Evolutionary conservation across 2,797 vertebrate species (phyloP).

Genomic region (Poecilia wingei): DNA sequence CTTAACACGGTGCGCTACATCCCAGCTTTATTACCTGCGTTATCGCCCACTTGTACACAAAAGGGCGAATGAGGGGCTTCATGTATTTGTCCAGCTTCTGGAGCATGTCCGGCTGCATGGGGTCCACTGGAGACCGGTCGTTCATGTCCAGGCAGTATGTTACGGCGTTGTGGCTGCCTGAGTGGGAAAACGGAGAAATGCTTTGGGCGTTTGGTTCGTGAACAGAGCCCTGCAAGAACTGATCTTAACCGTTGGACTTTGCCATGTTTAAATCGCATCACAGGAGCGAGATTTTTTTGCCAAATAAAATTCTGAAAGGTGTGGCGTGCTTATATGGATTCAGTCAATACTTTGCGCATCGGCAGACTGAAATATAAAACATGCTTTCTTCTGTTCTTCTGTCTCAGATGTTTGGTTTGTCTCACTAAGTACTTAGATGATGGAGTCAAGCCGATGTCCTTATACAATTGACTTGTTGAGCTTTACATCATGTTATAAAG

Average conservation of each 20-base stretch:
- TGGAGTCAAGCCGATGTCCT: neutral
- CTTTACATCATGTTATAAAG: no score
- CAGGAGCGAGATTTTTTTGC: neutral
- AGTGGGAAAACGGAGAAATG: slow-evolving; percentile 5
- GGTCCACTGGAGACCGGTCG: slow-evolving; percentile 84
- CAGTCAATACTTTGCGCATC: neutral
- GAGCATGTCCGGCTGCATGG: slow-evolving; percentile 84
- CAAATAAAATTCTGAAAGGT: neutral
- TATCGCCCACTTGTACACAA: slow-evolving; percentile 91
- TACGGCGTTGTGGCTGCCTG: slow-evolving; percentile 94
- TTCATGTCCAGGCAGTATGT: slow-evolving; percentile 91
- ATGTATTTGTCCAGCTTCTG: slow-evolving; percentile 84
- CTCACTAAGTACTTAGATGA: neutral
- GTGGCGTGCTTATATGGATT: neutral
- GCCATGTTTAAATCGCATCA: neutral
- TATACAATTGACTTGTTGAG: neutral
- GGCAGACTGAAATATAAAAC: neutral
- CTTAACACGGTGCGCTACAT: neutral
- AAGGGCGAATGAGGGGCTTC: slow-evolving; percentile 87
- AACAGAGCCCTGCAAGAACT: neutral
- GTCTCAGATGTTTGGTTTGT: neutral
- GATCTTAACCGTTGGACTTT: neutral
- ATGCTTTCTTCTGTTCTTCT: neutral
- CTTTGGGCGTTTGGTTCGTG: neutral
- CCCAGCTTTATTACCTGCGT: slow-evolving; percentile 85